Base-by-base conservation (phyloP, 2,113 vertebrate species). In the Pseudopipra pipra region DNA sequence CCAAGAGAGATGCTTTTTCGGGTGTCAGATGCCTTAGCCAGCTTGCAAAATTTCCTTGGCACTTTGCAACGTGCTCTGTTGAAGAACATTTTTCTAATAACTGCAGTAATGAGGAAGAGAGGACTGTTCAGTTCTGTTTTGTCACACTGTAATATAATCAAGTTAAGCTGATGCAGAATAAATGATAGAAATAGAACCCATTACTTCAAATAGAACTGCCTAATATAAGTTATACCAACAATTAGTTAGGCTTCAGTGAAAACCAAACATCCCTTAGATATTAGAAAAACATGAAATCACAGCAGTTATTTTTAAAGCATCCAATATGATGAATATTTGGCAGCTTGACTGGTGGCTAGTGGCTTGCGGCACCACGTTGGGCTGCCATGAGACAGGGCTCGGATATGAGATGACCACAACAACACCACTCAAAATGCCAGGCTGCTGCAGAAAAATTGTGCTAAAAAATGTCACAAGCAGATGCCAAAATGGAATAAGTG, bases 261-360 rank as follows among this genome's bases (percentile, higher is more conserved):
- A 97, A 91, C 74, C 41, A 94, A 96, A 84, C 79, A 84, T 94
- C 89, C 41, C 61, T 43, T 67, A 89, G 90, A 95, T 97, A 96
- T 97, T 95, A 96, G 92, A 92, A 96, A 96, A 97, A 94, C 89
- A 95, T 77, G 56, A 95, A 96, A 96, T 95, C 82, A 85, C 79
- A 82, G 84, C 31, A 93, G 85, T 83, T 97, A 92, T 96, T 97
- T 94, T 95, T 93, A 92, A 86, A 85, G 58, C 67, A 93, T 81
- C 85, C 96, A 87, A 76, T 76, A 89, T 4, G 66, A 87, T 85
- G 95, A 93, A 66, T 93, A 83, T 91, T 90, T 97, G 90, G 95
- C 93, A 96, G 62, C 90, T 82, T 17, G 9, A 59, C 58, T 84
- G 47, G 77, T 97, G 87, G 59, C 86, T 91, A 70, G 85, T 93